phyloP scores from a whole-genome alignment of 2,797 vertebrate species.

The Notolepis coatsorum region DNA sequence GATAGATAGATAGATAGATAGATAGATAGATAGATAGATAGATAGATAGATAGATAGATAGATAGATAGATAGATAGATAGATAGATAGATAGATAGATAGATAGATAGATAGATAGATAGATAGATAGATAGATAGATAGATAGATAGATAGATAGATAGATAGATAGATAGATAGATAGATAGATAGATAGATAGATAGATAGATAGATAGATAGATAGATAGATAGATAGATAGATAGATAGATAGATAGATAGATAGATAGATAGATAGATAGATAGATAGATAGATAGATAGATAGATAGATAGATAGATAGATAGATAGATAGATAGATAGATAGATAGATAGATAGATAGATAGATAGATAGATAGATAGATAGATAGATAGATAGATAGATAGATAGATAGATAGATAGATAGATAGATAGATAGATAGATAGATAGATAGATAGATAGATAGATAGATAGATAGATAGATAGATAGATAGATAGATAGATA shows the following conservation, averaged over 20 bases:
- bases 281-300: background rate
- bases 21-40: background rate
- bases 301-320: too few relatives aligned
- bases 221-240: background rate
- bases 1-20: too few relatives aligned
- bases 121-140: background rate
- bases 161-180: background rate
- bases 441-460: background rate
- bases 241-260: background rate
- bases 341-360: background rate
- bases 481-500: conserved; percentile 3
- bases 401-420: background rate
- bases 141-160: conserved; percentile 5
- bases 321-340: too few relatives aligned
- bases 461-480: conserved; percentile 1
- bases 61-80: background rate
- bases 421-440: conserved; percentile 33
- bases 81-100: background rate
- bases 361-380: background rate
- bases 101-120: conserved; percentile 30
- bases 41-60: background rate
- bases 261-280: background rate
- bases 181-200: conserved; percentile 6
- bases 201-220: background rate
- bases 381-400: background rate